These are phyloP conservation scores for Callimorpha dominula DNA, from an alignment of 2,888 invertebrate genomes.

Conservation along the genomic window DNA sequence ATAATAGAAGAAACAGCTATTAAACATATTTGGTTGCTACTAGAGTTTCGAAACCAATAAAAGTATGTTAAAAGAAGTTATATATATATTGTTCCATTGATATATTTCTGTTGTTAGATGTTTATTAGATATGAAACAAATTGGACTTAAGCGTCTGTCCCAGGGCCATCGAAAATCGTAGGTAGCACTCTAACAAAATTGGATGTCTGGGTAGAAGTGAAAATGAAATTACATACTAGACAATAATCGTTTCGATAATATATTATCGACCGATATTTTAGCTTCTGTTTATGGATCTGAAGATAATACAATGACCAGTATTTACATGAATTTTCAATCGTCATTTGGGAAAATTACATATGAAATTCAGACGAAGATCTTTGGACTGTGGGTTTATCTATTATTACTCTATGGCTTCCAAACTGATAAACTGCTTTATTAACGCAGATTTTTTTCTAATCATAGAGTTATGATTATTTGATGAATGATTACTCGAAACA, in stretches of 20 bases:
- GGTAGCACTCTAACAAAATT: constrained; percentile 41
- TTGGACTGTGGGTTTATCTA: neutral
- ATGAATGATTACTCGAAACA: too few relatives aligned
- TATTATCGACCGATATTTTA: neutral
- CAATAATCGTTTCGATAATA: constrained; percentile 2
- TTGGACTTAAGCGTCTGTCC: constrained; percentile 17
- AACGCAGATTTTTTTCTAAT: too few relatives aligned
- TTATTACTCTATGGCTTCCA: neutral
- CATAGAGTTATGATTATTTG: neutral
- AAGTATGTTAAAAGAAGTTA: neutral
- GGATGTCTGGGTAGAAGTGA: constrained; percentile 15
- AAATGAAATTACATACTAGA: constrained; percentile 21
- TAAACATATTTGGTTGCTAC: neutral
- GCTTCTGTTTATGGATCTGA: neutral
- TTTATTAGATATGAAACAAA: constrained; percentile 18
- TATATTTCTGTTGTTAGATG: constrained; percentile 14
- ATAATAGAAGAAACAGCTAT: too few relatives aligned
- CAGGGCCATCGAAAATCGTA: constrained; percentile 23
- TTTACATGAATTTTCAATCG: neutral
- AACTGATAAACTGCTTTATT: neutral
- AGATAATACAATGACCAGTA: neutral
- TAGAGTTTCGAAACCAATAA: neutral
- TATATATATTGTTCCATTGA: constrained; percentile 4
- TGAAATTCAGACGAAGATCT: neutral
- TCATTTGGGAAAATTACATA: neutral